Evolutionary conservation across 2,888 invertebrate genomes (phyloP), one percentile per base, ranked within the genome.

Genomic region (Onthophagus sagittarius): DNA sequence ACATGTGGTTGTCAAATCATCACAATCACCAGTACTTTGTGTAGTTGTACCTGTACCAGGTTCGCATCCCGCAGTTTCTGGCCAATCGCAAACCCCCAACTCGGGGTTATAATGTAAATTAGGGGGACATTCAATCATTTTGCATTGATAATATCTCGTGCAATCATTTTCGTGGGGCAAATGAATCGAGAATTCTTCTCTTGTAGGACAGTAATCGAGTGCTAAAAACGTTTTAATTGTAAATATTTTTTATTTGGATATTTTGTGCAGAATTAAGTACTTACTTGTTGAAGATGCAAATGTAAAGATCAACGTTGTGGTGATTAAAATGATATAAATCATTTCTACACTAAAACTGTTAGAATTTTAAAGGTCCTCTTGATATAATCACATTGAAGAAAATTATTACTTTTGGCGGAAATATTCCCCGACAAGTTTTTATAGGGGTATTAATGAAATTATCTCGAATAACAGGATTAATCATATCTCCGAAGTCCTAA

Each of bases 121-220:
- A 11, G 13, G 23, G 3, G 76, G 75, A 70, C 77, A 77, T 7
- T 53, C 64, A 15, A 71, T 31, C 73, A 62, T 23, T 23, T 23
- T 23, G 23, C 75, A 77, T 33, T 67, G 63, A 71, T 75, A 77
- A 70, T 74, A 77, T 62, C 75, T 74, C 2, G 72, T 67, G 72
- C 77, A 77, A 39, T 77, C 76, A 5, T 23, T 65, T 39, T 76
- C 73, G 62, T 77, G 76, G 15, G 77, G 74, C 5, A 77, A n/a
- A 2, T 72, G 63, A n/a, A 72, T 53, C n/a, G 74, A 71, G 39
- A 71, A 62, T 32, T 72, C 74, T 31, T 33, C 72, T 11, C 3
- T 70, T 72, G 15, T 62, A 74, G 39, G 39, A 53, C 39, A 53
- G 1, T 53, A 4, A 53, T 53, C 39, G 7, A 11, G 7, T 53